Percentiles rank a stretch among this genome's conserved stretches.
These are phyloP conservation scores for Luperina testacea DNA, from an alignment of 2,888 invertebrate species.

Conservation along the genomic window DNA sequence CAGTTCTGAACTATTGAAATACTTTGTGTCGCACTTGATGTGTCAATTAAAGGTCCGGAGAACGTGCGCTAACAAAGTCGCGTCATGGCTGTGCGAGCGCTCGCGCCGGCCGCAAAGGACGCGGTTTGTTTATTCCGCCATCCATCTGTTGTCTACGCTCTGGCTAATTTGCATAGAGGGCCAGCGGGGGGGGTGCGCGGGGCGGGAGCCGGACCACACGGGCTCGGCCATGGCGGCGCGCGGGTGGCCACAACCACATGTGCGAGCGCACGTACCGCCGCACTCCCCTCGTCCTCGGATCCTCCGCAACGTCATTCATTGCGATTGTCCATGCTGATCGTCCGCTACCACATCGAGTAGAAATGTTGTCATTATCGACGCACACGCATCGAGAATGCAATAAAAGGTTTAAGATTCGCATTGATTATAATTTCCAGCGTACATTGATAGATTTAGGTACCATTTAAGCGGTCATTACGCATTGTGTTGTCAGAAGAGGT, in stretches of 20 bases:
- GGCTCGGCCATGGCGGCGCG: conserved; percentile 88
- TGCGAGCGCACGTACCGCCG: conserved; percentile 84
- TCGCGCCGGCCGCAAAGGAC: conserved; percentile 82
- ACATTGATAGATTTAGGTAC: conserved; percentile 78
- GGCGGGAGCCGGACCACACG: conserved; percentile 88
- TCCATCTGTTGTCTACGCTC: conserved; percentile 90
- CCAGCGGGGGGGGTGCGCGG: conserved; percentile 72
- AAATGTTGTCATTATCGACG: conserved; percentile 88
- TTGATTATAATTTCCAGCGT: conserved; percentile 74
- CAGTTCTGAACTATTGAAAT: conserved; percentile 22
- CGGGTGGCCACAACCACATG: conserved; percentile 90
- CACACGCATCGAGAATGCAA: conserved; percentile 85
- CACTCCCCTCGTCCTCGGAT: conserved; percentile 73
- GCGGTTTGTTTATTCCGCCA: conserved; percentile 89
- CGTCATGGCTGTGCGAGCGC: conserved; percentile 47
- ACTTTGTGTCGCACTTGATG: conserved; percentile 32
- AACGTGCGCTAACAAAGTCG: conserved; percentile 62
- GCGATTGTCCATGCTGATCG: conserved; percentile 88
- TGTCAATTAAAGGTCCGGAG: conserved; percentile 49
- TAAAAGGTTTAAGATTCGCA: conserved; percentile 79
- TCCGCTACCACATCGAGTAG: conserved; percentile 86
- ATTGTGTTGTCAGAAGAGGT: conserved; percentile 67
- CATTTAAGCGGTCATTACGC: conserved; percentile 71
- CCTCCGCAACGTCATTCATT: conserved; percentile 88
- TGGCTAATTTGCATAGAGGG: conserved; percentile 90